Base-by-base conservation (phyloP, 2,797 vertebrate species). In the Trachurus trachurus region DNA sequence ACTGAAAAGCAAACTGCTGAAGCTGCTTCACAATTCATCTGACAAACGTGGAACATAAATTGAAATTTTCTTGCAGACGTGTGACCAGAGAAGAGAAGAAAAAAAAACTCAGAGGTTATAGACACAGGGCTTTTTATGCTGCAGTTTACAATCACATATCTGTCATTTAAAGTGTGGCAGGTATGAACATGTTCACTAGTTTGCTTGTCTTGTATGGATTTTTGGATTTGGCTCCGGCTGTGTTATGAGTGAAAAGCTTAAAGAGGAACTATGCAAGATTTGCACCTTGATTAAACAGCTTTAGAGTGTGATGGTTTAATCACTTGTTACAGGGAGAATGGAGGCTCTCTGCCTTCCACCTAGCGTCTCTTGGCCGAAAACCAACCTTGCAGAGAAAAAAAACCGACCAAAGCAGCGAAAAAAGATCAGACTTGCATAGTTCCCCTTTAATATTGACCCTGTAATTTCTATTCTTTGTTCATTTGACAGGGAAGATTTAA, bases 71-170 rank as follows among this genome's bases (percentile, higher is more conserved):
- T 39, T 10, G 21, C 37, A 19, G 22, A 62, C 9, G 2, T 29
- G 53, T 40, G 50, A 68, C 1, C 8, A 9, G 29, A 37, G 34
- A 37, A 37, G 34, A 34, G 5, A 37, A 37, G 34, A 37, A 37
- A 7, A 37, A 37, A 7, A 37, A 37, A 54, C 8, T 1, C 6
- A 8, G 34, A 60, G 39, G 64, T 77, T 57, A 70, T 75, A 54
- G 69, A 52, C 29, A 57, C 0, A 2, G 66, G 52, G 13, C 26
- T 34, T 6, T 60, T 64, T 15, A 29, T 26, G 12, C 31, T 26
- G 4, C 44, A 60, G 82, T 80, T 64, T 81, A 62, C 53, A 45
- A 73, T 6, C 31, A 57, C 13, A 66, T 64, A 34, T 6, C 3
- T 53, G 47, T 49, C 12, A 52, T 58, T 66, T 19, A 22, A 69